phyloP scores from a whole-genome alignment of 2,113 vertebrate genomes.

The Globicephala melas region DNA sequence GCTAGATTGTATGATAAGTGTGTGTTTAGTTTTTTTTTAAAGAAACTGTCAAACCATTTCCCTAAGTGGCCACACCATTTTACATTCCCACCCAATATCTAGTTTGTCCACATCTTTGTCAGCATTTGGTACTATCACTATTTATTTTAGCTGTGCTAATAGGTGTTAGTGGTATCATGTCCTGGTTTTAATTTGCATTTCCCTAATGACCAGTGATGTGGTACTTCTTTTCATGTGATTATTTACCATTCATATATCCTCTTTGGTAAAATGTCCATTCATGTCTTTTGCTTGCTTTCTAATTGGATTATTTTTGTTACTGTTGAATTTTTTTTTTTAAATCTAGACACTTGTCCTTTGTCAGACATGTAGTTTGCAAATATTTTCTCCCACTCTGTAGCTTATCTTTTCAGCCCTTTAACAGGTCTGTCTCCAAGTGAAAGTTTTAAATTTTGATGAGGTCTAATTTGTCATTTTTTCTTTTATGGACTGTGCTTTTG shows the following conservation, averaged over 20 bases:
- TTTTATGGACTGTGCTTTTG: not conserved
- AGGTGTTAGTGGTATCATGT: not conserved
- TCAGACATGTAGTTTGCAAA: not conserved
- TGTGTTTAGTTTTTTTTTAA: not conserved
- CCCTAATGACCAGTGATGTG: not conserved
- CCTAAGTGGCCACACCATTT: not conserved
- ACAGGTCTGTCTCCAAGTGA: not conserved
- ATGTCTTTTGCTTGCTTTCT: not conserved
- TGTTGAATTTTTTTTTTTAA: not conserved
- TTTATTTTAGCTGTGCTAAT: not conserved
- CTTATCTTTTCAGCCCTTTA: not conserved
- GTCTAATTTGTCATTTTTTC: not conserved
- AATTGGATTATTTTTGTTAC: not conserved
- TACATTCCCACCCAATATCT: not conserved
- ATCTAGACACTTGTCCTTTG: not conserved
- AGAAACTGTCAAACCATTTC: not conserved
- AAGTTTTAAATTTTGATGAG: not conserved
- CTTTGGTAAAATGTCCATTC: not conserved
- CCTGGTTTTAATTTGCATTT: not conserved
- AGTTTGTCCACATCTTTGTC: not conserved
- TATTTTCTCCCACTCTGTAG: not conserved
- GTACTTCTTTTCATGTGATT: not conserved
- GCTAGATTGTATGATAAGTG: not conserved
- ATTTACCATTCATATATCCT: not conserved
- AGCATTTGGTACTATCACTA: not conserved